Evolutionary conservation across 2,797 vertebrate species (phyloP).

Genomic region (Sebastes minor): DNA sequence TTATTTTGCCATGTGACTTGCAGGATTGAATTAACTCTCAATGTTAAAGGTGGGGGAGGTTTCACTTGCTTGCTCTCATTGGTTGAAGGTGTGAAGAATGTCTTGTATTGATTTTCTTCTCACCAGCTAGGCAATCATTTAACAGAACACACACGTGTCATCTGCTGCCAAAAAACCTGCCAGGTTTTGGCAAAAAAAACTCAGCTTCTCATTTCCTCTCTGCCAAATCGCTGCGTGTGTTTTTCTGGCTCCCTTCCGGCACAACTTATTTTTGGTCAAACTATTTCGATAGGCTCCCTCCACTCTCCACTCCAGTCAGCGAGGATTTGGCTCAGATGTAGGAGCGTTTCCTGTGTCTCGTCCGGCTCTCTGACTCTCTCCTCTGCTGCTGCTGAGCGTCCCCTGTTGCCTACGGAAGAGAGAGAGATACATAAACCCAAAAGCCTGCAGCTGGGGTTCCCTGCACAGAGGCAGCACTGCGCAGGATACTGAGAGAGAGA

Average conservation of each 20-base stretch:
- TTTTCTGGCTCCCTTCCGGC: conserved; percentile 41
- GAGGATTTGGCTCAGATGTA: conserved; percentile 38
- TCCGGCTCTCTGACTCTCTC: background rate
- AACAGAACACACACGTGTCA: conserved; percentile 60
- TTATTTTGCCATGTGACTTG: background rate
- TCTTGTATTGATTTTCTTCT: conserved; percentile 30
- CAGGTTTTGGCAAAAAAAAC: conserved; percentile 21
- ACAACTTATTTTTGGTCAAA: conserved; percentile 70
- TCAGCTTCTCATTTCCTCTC: conserved; percentile 8
- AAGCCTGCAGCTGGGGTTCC: conserved; percentile 74
- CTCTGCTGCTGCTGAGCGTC: conserved; percentile 21
- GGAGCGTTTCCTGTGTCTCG: conserved; percentile 24
- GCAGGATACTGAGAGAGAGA: conserved; percentile 35
- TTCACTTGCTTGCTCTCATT: conserved; percentile 12
- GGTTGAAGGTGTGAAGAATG: conserved; percentile 42
- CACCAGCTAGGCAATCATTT: conserved; percentile 48
- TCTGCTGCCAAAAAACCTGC: conserved; percentile 71
- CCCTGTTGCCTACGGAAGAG: conserved; percentile 28
- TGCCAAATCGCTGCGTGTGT: conserved; percentile 64
- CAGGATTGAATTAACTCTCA: conserved; percentile 47
- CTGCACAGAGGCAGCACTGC: conserved; percentile 64
- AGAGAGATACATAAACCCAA: conserved; percentile 26
- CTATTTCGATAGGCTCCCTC: conserved; percentile 31
- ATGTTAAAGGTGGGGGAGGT: conserved; percentile 1
- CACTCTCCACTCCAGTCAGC: conserved; percentile 22